Conservation (phyloP, 2,888 invertebrate genomes). For the Machimus atricapillus region DNA sequence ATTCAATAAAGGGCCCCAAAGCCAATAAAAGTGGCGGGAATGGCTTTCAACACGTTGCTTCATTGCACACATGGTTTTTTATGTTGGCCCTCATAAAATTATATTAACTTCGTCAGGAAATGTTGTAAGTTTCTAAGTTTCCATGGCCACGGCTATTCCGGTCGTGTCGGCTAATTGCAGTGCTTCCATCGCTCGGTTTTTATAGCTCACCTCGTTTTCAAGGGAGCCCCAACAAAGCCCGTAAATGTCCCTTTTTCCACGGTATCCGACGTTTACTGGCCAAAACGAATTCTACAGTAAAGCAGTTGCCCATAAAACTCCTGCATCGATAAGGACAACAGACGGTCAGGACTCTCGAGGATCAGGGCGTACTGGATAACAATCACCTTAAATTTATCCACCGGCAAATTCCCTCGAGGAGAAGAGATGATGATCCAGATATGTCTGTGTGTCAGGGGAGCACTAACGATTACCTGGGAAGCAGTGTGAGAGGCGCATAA, state of each 20-base stretch:
- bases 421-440: not conserved
- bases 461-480: not conserved
- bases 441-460: not conserved
- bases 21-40: not conserved
- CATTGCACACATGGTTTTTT: slow-evolving; percentile 20
- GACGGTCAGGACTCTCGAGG: not conserved
- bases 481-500: not conserved
- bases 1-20: slow-evolving; percentile 14
- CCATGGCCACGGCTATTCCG: not conserved
- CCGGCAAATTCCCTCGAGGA: not conserved
- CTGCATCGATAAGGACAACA: slow-evolving; percentile 1
- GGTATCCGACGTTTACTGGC: not conserved
- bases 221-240: not conserved
- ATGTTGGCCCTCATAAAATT: slow-evolving; percentile 13
- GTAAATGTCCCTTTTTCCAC: not conserved
- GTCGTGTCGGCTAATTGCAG: slow-evolving; percentile 9
- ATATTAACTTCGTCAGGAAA: slow-evolving; percentile 20
- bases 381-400: slow-evolving; percentile 1
- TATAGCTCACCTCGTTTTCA: slow-evolving; percentile 15
- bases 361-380: not conserved
- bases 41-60: slow-evolving; percentile 27
- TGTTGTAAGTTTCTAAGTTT: not conserved
- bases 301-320: not conserved
- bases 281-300: not conserved
- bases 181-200: not conserved